phyloP scores from a whole-genome alignment of 2,797 vertebrate species.

The Clarias fuscus region DNA sequence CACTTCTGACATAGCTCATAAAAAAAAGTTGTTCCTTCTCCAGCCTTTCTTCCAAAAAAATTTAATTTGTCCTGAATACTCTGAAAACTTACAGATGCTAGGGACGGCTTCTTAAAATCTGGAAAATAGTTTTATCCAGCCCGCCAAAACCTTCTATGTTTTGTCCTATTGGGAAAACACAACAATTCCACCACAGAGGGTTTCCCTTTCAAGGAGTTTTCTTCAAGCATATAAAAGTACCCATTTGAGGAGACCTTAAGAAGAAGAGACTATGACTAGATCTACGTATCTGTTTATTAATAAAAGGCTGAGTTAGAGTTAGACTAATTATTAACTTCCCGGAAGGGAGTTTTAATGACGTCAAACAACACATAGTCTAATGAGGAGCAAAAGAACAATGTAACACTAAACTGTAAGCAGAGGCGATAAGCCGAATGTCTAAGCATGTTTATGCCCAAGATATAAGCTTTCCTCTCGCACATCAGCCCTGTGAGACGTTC shows the following conservation, averaged over 20 bases:
- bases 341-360: neutral
- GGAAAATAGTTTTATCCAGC: neutral
- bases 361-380: neutral
- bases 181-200: neutral
- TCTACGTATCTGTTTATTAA: neutral
- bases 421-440: constrained; percentile 37
- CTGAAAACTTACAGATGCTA: neutral
- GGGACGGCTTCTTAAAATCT: neutral
- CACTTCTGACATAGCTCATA: neutral
- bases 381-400: constrained; percentile 9
- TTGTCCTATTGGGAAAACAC: neutral
- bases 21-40: neutral
- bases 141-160: neutral
- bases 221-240: neutral
- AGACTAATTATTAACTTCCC: neutral
- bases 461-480: constrained; percentile 44
- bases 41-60: neutral
- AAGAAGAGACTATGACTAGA: neutral
- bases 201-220: neutral
- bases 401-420: constrained; percentile 16
- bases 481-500: constrained; percentile 24
- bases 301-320: neutral
- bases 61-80: neutral
- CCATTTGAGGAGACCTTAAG: neutral
- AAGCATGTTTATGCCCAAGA: constrained; percentile 43